Evolutionary conservation across 1,140 invertebrate species (phyloP), one percentile per base, ranked within the genome.

Genomic region (Drosophila prosaltans): DNA sequence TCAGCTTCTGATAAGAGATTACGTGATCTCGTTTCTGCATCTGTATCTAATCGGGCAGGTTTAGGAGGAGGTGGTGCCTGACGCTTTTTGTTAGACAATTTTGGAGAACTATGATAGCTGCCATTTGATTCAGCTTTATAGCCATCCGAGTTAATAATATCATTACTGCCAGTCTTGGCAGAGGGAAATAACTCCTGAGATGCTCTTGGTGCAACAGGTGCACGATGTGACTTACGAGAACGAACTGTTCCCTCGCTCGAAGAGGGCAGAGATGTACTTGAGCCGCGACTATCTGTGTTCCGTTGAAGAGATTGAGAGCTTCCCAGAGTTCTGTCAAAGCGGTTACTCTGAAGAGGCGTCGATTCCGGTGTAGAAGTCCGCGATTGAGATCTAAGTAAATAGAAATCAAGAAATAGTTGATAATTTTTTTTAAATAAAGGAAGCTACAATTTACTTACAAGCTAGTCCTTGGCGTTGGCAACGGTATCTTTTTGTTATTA

Each of bases 61-160:
- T 80, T 83, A 2, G 95, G 95, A 60, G 95, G 95, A 30, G 94
- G 94, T 1, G 96, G 95, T 2, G 96, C 95, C 1, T 93, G 94
- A 67, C 95, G 95, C 81, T 95, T 96, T 81, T 96, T 96, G 45
- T 94, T 57, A 26, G 41, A 16, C 4, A 72, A 69, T 48, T 77
- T 90, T 5, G 93, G 93, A 10, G 93, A 93, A 74, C 93, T 93
- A 0, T 70, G 68, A 30, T 57, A 61, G 36, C 28, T 62, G n/a
- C 11, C 26, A 26, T 61, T 32, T 26, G 40, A 61, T 21, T 61
- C 26, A 2, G 10, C 21, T 24, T 24, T 48, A 48, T 48, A 21
- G 45, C 45, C 45, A 51, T 40, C 57, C 5, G 32, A 55, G 4
- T 55, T 30, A 2, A 30, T 26, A 40, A 28, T 40, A 59, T 36